Evolutionary conservation across 2,888 invertebrate genomes (phyloP).

Genomic region (Harpalus rufipes): DNA sequence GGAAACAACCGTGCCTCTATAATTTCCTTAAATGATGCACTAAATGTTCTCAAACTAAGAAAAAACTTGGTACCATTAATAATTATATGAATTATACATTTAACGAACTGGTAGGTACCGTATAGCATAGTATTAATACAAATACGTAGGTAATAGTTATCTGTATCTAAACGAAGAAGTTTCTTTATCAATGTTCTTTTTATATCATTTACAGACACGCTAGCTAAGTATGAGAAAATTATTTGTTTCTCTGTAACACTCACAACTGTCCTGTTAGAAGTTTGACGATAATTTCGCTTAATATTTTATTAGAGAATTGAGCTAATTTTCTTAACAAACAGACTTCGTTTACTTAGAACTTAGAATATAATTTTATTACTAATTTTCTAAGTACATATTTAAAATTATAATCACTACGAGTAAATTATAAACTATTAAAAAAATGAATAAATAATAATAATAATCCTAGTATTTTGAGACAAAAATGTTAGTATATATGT

Average conservation of each 20-base stretch:
- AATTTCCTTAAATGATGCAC: constrained; percentile 58
- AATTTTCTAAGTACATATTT: no score
- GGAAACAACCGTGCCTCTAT: constrained; percentile 58
- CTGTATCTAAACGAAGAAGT: constrained; percentile 38
- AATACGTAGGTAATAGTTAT: constrained; percentile 44
- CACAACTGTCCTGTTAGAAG: constrained; percentile 34
- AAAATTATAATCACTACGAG: no score
- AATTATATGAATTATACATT: constrained; percentile 60
- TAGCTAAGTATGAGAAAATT: constrained; percentile 42
- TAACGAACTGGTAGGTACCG: constrained; percentile 41
- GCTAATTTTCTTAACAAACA: neutral
- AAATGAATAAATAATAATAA: no score
- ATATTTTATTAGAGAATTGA: constrained; percentile 11
- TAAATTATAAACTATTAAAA: no score
- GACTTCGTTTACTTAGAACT: neutral
- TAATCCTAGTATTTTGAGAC: no score
- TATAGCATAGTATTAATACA: constrained; percentile 28
- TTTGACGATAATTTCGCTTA: constrained; percentile 18
- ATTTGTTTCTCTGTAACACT: constrained; percentile 32
- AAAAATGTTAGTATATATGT: no score
- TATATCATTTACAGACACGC: constrained; percentile 57
- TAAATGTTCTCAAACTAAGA: constrained; percentile 62
- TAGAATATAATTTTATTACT: no score
- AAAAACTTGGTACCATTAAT: constrained; percentile 49
- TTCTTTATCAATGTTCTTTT: constrained; percentile 56